These are phyloP conservation scores for Agrochola macilenta DNA, from an alignment of 2,888 invertebrate species.

Conservation along the genomic window DNA sequence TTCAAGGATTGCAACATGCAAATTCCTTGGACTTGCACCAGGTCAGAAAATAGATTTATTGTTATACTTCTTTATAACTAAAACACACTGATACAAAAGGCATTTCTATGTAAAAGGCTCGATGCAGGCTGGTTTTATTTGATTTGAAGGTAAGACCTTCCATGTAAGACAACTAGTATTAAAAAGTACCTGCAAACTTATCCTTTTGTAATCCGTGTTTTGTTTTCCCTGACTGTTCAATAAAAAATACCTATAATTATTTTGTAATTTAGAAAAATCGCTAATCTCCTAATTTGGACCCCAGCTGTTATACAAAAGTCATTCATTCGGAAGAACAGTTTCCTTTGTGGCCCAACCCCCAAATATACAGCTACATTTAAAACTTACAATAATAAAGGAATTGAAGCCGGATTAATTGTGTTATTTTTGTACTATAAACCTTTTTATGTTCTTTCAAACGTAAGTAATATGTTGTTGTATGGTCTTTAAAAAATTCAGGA, in stretches of 20 bases:
- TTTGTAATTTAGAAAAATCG: conserved; percentile 2
- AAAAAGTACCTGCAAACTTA: neutral
- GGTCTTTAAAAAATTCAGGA: conserved; percentile 40
- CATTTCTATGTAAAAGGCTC: neutral
- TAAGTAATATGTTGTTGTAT: conserved; percentile 79
- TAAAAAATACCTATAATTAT: neutral
- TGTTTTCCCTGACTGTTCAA: neutral
- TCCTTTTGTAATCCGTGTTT: too few species aligned
- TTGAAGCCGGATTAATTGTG: conserved; percentile 81
- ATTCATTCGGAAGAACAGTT: conserved; percentile 80
- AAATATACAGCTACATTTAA: conserved; percentile 79
- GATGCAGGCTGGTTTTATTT: neutral
- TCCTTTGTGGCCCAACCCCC: conserved; percentile 78
- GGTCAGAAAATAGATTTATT: neutral
- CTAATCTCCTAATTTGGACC: conserved; percentile 57
- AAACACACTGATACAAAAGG: neutral
- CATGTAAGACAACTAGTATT: neutral
- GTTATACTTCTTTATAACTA: neutral
- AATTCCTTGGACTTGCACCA: neutral
- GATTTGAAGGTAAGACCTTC: neutral
- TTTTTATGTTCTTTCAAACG: conserved; percentile 75
- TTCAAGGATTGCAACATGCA: neutral
- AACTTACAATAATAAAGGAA: conserved; percentile 85
- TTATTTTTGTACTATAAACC: conserved; percentile 81
- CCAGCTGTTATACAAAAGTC: conserved; percentile 74